Conservation (phyloP, 2,113 vertebrate genomes). For the Pionites leucogaster region DNA sequence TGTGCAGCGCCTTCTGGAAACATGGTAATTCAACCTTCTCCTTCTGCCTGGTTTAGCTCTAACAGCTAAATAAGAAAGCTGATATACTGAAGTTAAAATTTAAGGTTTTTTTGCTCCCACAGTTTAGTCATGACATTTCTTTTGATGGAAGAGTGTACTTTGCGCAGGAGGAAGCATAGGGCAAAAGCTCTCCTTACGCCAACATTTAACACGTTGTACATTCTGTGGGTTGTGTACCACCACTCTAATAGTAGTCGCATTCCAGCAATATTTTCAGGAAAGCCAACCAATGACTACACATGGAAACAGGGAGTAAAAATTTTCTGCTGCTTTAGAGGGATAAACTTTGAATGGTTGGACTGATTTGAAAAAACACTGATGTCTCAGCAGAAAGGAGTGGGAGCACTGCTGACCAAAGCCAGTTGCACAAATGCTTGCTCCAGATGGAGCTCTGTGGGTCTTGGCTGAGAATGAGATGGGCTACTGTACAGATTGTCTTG, state of each 20-base stretch:
- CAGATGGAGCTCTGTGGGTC: neutral
- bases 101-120: neutral
- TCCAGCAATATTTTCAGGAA: neutral
- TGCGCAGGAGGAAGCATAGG: neutral
- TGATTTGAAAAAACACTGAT: neutral
- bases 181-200: neutral
- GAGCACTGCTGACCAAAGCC: neutral
- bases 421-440: neutral
- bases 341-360: neutral
- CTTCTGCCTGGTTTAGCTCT: neutral
- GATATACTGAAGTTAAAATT: neutral
- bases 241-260: neutral
- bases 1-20: neutral
- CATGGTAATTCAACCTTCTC: neutral
- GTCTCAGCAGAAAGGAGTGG: neutral
- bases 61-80: neutral
- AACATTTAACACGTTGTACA: no score
- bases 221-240: neutral
- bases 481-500: neutral
- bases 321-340: neutral
- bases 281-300: neutral
- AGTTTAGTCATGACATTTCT: neutral
- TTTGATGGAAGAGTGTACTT: neutral
- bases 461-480: neutral
- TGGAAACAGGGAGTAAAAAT: neutral